Percentiles rank a stretch among this genome's conserved stretches.
These are phyloP conservation scores for Hydrolagus colliei DNA, from an alignment of 2,797 vertebrate genomes.

Conservation along the genomic window DNA sequence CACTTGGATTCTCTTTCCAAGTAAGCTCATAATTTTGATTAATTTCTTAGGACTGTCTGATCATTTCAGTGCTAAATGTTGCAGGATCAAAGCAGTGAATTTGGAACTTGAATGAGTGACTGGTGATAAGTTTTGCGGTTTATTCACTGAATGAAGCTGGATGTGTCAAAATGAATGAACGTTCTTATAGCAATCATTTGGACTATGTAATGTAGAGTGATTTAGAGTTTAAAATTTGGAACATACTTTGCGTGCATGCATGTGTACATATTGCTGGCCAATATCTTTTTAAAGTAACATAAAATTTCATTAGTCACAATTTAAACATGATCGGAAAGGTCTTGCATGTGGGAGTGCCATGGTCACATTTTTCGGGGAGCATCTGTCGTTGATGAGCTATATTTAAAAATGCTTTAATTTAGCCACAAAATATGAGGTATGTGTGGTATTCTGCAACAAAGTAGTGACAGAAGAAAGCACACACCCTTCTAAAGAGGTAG, in stretches of 20 bases:
- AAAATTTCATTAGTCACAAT: no score
- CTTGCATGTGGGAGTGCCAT: no score
- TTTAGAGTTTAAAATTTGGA: neutral
- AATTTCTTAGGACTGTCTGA: neutral
- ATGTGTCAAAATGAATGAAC: neutral
- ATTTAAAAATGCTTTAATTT: no score
- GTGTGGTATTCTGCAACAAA: no score
- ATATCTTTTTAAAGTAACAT: neutral
- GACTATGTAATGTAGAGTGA: neutral
- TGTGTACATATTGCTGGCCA: neutral
- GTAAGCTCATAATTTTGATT: neutral
- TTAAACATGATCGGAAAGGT: no score
- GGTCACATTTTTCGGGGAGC: no score
- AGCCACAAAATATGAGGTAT: no score
- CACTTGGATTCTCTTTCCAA: neutral
- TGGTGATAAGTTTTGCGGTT: neutral
- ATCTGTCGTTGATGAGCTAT: no score
- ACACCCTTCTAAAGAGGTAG: no score
- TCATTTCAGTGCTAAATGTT: neutral
- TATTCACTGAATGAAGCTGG: neutral
- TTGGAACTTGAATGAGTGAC: neutral
- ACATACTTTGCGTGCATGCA: neutral
- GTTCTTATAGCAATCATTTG: neutral
- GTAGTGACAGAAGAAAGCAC: no score
- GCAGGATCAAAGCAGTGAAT: neutral